Conservation (phyloP, 1,140 invertebrate genomes). For the Panagrolaimus sp. region DNA sequence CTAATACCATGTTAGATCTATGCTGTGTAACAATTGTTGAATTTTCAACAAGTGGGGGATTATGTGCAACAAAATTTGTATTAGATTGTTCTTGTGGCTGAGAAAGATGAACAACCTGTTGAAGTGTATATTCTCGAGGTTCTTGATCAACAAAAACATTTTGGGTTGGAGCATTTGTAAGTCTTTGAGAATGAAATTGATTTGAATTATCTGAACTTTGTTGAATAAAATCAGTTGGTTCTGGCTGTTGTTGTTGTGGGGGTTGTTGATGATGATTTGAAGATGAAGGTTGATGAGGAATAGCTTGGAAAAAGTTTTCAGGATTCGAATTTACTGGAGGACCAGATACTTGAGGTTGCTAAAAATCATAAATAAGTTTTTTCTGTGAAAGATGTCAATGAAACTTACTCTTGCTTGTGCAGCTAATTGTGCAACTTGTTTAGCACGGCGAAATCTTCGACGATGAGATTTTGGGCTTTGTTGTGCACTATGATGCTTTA, state of each 20-base stretch:
- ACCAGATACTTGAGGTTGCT: not conserved
- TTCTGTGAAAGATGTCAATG: not conserved
- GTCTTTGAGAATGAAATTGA: not conserved
- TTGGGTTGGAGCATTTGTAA: not conserved
- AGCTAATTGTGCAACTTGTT: slow-evolving; percentile 38
- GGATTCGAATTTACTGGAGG: not conserved
- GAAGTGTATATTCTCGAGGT: no score
- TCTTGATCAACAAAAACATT: not conserved
- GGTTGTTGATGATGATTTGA: slow-evolving; percentile 4
- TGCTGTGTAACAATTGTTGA: not conserved
- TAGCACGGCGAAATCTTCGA: slow-evolving; percentile 24
- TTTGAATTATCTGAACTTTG: not conserved
- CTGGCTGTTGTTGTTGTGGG: not conserved
- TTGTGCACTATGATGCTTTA: slow-evolving; percentile 63
- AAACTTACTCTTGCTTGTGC: slow-evolving; percentile 38
- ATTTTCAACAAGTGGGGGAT: not conserved
- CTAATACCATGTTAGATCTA: not conserved
- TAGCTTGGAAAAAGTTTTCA: not conserved
- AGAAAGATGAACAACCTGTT: no score
- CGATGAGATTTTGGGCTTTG: slow-evolving; percentile 19
- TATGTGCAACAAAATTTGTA: no score
- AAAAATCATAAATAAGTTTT: not conserved
- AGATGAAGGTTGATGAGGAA: not conserved
- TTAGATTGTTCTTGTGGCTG: no score
- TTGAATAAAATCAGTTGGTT: not conserved